phyloP scores from a whole-genome alignment of 2,888 invertebrate genomes.

The Lissonota sp. region DNA sequence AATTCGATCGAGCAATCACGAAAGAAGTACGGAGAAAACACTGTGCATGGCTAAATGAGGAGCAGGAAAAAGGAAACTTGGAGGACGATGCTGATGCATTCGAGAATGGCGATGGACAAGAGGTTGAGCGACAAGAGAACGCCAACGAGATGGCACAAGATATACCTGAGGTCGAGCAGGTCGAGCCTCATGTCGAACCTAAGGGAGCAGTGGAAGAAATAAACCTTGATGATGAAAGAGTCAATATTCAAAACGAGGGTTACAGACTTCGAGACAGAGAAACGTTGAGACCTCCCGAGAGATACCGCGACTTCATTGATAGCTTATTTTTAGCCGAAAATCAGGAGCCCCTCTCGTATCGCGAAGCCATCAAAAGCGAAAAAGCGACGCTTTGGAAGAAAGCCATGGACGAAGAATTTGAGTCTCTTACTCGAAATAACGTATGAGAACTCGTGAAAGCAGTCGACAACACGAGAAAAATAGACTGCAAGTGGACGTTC shows the following conservation, averaged over 20 bases:
- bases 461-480: constrained; percentile 4
- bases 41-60: background rate
- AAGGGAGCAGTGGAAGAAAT: constrained; percentile 5
- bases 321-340: constrained; percentile 20
- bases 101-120: constrained; percentile 1
- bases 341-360: constrained; percentile 32
- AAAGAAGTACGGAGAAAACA: constrained; percentile 1
- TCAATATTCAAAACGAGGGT: background rate
- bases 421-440: constrained; percentile 17
- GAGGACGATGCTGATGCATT: background rate
- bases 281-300: constrained; percentile 2
- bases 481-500: constrained; percentile 37
- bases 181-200: background rate
- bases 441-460: constrained; percentile 21
- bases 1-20: constrained; percentile 6
- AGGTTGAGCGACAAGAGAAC: background rate
- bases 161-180: background rate
- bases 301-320: constrained; percentile 30
- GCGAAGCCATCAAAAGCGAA: constrained; percentile 13
- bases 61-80: constrained; percentile 8
- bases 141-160: constrained; percentile 1
- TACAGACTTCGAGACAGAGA: constrained; percentile 33
- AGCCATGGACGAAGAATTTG: constrained; percentile 8
- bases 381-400: constrained; percentile 3
- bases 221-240: background rate